phyloP scores from a whole-genome alignment of 2,888 invertebrate species.

The Pelosia muscerda region DNA sequence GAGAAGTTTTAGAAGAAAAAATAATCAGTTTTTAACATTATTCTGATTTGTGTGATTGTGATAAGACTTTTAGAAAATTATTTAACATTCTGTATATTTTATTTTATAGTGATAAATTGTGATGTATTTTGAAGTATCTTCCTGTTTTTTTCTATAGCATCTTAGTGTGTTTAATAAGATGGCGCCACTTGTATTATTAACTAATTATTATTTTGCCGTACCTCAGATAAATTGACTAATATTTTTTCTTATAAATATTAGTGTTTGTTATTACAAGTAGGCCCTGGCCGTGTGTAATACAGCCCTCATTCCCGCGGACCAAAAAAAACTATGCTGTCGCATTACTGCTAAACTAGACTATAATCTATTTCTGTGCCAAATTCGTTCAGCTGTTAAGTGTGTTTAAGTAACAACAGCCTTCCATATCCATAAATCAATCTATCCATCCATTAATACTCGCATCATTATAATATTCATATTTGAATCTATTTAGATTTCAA shows the following conservation, averaged over 20 bases:
- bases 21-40: neutral
- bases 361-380: neutral
- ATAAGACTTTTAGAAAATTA: constrained; percentile 49
- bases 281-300: too few relatives aligned
- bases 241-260: too few relatives aligned
- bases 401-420: neutral
- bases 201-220: neutral
- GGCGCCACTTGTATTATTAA: constrained; percentile 17
- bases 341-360: neutral
- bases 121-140: constrained; percentile 1
- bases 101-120: constrained; percentile 6
- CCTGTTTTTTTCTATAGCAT: neutral
- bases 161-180: constrained; percentile 11
- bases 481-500: too few relatives aligned
- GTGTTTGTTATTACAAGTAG: too few relatives aligned
- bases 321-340: too few relatives aligned
- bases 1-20: constrained; percentile 5
- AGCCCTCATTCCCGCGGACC: too few relatives aligned
- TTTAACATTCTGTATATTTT: constrained; percentile 26
- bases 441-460: too few relatives aligned
- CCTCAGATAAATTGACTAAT: too few relatives aligned
- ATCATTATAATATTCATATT: too few relatives aligned
- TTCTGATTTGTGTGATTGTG: constrained; percentile 44
- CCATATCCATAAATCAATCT: too few relatives aligned
- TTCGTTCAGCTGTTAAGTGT: neutral